Evolutionary conservation across 2,888 invertebrate species (phyloP).

Genomic region (Drosophila affinis): DNA sequence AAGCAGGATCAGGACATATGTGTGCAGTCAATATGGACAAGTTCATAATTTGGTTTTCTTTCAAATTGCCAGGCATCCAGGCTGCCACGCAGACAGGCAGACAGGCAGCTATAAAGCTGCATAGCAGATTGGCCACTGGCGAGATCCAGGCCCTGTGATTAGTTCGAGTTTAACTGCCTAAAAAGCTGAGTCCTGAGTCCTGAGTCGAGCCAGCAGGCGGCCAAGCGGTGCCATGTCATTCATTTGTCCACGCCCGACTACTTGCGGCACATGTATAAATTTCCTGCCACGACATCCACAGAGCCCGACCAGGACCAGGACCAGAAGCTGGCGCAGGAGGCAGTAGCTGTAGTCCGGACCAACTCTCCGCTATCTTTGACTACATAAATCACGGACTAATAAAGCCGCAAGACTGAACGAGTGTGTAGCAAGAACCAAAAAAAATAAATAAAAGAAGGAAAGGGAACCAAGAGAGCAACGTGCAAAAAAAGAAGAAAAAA

Average conservation of each 20-base stretch:
- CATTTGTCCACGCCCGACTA: conserved; percentile 78
- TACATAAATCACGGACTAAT: conserved; percentile 81
- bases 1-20: conserved; percentile 10
- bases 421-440: conserved; percentile 42
- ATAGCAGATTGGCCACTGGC: conserved; percentile 62
- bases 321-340: not conserved
- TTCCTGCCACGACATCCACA: conserved; percentile 64
- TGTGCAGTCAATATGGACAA: conserved; percentile 64
- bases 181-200: conserved; percentile 37
- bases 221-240: conserved; percentile 67
- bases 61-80: conserved; percentile 59
- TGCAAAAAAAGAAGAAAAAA: conserved; percentile 65
- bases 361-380: conserved; percentile 75
- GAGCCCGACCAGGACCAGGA: conserved; percentile 25
- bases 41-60: conserved; percentile 72
- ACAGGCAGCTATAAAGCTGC: conserved; percentile 67
- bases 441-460: conserved; percentile 17
- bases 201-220: conserved; percentile 6
- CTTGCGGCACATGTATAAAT: conserved; percentile 76
- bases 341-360: conserved; percentile 35
- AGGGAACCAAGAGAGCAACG: conserved; percentile 38
- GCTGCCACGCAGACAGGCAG: not conserved
- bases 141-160: conserved; percentile 68
- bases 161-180: conserved; percentile 74
- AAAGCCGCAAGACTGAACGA: conserved; percentile 78